Conservation (phyloP, 2,888 invertebrate species). For the Lycia hirtaria region DNA sequence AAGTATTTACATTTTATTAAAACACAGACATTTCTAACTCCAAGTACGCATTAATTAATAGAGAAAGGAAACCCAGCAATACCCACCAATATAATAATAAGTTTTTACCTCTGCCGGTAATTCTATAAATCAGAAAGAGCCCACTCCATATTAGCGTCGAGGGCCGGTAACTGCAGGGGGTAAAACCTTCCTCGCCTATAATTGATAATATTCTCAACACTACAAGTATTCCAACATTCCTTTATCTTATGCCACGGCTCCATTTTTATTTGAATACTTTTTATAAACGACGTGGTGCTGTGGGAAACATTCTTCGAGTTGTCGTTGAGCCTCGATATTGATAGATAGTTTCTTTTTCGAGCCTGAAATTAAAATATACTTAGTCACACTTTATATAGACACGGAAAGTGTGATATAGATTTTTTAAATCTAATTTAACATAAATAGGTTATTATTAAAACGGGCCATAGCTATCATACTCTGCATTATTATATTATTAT, state of each 20-base stretch:
- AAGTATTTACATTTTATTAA: not conserved
- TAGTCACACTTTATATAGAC: too few species aligned
- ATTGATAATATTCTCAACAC: slow-evolving; percentile 80
- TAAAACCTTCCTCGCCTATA: slow-evolving; percentile 30
- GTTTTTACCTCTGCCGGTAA: slow-evolving; percentile 18
- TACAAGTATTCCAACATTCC: slow-evolving; percentile 68
- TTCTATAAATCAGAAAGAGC: slow-evolving; percentile 47
- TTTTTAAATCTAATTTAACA: too few species aligned
- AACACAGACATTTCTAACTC: slow-evolving; percentile 6
- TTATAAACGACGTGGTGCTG: slow-evolving; percentile 24
- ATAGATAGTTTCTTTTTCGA: not conserved
- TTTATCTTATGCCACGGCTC: slow-evolving; percentile 62
- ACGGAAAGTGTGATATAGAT: too few species aligned
- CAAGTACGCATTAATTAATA: slow-evolving; percentile 8
- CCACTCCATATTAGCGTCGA: slow-evolving; percentile 47
- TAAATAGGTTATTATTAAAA: too few species aligned
- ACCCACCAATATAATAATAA: too few species aligned
- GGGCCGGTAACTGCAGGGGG: slow-evolving; percentile 36
- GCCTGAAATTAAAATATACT: too few species aligned
- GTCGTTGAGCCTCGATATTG: slow-evolving; percentile 3
- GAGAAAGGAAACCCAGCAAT: not conserved
- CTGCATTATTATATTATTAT: too few species aligned
- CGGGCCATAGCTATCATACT: too few species aligned
- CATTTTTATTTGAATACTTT: slow-evolving; percentile 51
- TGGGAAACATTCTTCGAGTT: slow-evolving; percentile 23